phyloP scores from a whole-genome alignment of 2,113 vertebrate species.

The Pterocles burchelli region DNA sequence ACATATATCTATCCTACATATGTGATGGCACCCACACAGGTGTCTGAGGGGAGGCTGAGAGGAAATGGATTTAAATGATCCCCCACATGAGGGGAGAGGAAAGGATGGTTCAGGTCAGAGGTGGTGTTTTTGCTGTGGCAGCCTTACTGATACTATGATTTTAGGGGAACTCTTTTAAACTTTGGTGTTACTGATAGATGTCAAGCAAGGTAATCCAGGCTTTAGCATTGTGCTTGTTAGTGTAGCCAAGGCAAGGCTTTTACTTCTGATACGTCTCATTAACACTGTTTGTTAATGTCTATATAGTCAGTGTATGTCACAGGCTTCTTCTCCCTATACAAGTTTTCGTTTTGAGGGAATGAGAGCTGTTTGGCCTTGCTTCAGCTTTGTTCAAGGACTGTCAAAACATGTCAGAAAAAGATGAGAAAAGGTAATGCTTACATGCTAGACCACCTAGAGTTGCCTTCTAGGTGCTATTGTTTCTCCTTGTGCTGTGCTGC shows the following conservation, averaged over 20 bases:
- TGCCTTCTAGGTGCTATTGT: background rate
- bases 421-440: background rate
- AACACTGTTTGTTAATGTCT: background rate
- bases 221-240: background rate
- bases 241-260: background rate
- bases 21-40: background rate
- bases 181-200: background rate
- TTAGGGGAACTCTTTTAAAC: background rate
- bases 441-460: background rate
- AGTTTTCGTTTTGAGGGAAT: background rate
- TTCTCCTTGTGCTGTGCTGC: background rate
- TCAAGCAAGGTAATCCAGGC: background rate
- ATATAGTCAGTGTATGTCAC: background rate
- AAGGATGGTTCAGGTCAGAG: background rate
- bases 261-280: background rate
- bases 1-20: background rate
- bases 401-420: background rate
- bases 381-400: background rate
- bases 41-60: background rate
- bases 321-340: background rate
- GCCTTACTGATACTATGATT: background rate
- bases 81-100: background rate
- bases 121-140: background rate
- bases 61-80: background rate
- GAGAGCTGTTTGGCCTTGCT: background rate